A percentile compares a stretch with the other conserved stretches of the same genome.
Conservation (phyloP, 2,113 vertebrate species). For the Regulus satrapa region DNA sequence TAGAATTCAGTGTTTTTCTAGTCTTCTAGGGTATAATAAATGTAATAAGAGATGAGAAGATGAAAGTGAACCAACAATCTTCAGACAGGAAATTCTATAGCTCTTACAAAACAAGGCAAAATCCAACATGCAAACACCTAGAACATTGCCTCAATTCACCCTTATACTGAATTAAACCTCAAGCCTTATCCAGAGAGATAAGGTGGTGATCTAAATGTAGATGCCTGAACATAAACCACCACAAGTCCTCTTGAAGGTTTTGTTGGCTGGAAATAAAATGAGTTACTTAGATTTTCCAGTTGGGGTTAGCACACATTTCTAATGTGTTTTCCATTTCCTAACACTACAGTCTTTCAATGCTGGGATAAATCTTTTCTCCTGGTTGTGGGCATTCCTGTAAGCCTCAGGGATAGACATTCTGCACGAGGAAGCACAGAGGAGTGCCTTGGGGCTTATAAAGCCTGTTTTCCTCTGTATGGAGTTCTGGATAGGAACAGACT, state of each 20-base stretch:
- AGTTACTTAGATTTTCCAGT: conserved; percentile 9
- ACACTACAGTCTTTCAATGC: not conserved
- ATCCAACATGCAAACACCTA: not conserved
- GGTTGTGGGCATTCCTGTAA: not conserved
- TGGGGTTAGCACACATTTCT: not conserved
- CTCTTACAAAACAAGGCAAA: not conserved
- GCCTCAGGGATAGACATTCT: not conserved
- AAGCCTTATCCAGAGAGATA: not conserved
- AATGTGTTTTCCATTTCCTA: conserved; percentile 29
- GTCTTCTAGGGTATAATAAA: not conserved
- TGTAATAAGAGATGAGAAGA: not conserved
- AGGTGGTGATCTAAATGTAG: not conserved
- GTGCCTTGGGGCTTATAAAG: not conserved
- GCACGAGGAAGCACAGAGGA: not conserved
- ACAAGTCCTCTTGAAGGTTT: not conserved
- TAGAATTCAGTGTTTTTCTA: not conserved
- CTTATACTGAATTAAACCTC: not conserved
- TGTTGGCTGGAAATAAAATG: not conserved
- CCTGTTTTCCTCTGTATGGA: not conserved
- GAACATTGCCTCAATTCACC: not conserved
- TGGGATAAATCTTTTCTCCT: conserved; percentile 16
- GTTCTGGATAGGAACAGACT: not conserved
- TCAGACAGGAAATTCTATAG: not conserved
- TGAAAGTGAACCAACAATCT: not conserved
- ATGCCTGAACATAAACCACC: not conserved